Evolutionary conservation across 1,140 invertebrate genomes (phyloP).

Genomic region (Drosophila lini): DNA sequence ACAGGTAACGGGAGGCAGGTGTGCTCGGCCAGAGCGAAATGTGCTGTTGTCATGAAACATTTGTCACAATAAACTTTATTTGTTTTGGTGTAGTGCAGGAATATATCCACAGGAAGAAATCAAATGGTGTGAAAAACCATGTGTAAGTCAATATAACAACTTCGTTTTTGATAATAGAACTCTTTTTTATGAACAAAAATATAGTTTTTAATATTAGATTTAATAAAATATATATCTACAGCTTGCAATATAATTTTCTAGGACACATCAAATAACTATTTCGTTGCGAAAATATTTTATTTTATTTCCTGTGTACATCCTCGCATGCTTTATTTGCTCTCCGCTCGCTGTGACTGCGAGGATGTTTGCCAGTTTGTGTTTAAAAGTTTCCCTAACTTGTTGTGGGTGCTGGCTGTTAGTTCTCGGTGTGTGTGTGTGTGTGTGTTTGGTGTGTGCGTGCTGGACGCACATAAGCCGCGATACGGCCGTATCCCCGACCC

Average conservation of each 20-base stretch:
- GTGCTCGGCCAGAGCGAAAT: slow-evolving; percentile 56
- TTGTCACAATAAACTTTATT: slow-evolving; percentile 83
- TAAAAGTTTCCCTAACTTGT: slow-evolving; percentile 72
- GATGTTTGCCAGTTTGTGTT: slow-evolving; percentile 48
- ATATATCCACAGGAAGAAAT: slow-evolving; percentile 25
- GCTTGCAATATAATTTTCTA: neutral
- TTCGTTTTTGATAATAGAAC: too few relatives aligned
- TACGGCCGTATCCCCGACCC: slow-evolving; percentile 8
- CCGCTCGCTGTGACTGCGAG: slow-evolving; percentile 35
- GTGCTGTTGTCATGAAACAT: slow-evolving; percentile 78
- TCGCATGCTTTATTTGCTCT: slow-evolving; percentile 64
- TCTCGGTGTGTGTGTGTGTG: slow-evolving; percentile 8
- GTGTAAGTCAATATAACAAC: too few relatives aligned
- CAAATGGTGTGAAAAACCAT: neutral
- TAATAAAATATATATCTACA: too few relatives aligned
- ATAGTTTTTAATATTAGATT: too few relatives aligned
- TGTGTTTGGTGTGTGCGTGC: slow-evolving; percentile 55
- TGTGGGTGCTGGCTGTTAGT: slow-evolving; percentile 52
- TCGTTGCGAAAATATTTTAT: neutral
- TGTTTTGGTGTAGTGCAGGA: slow-evolving; percentile 64
- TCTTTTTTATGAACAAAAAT: too few relatives aligned
- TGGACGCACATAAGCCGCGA: slow-evolving; percentile 62
- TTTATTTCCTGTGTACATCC: slow-evolving; percentile 13
- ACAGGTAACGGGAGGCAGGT: slow-evolving; percentile 18
- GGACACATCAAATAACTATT: neutral